phyloP scores from a whole-genome alignment of 1,140 invertebrate genomes.

The Leptestheria dahalacensis region DNA sequence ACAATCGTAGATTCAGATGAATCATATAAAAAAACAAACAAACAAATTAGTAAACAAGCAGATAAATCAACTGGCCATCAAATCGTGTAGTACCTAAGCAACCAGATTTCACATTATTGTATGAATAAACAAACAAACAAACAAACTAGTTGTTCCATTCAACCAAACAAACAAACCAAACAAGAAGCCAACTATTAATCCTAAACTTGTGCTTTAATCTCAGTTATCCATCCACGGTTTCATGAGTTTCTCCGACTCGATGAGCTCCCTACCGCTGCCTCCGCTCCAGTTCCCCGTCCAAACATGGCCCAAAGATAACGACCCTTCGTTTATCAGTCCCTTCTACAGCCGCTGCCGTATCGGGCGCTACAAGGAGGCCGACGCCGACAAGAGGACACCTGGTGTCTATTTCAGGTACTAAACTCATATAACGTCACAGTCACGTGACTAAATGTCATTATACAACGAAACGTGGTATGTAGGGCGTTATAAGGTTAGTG shows the following conservation, averaged over 20 bases:
- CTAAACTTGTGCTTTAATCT: too few relatives aligned
- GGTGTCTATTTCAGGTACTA: constrained; percentile 50
- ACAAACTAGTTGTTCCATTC: too few relatives aligned
- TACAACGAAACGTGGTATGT: background rate
- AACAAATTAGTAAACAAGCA: too few relatives aligned
- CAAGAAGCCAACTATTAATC: too few relatives aligned
- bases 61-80: too few relatives aligned
- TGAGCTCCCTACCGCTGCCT: constrained; percentile 57
- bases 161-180: too few relatives aligned
- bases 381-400: constrained; percentile 41
- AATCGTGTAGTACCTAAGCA: too few relatives aligned
- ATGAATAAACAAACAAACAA: too few relatives aligned
- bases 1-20: too few relatives aligned
- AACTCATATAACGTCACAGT: background rate
- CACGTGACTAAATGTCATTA: background rate
- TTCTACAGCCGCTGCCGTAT: constrained; percentile 78
- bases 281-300: constrained; percentile 68
- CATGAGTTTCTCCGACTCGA: constrained; percentile 80
- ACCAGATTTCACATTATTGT: too few relatives aligned
- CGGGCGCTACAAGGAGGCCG: constrained; percentile 30
- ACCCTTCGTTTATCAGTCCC: constrained; percentile 84
- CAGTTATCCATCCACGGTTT: constrained; percentile 74
- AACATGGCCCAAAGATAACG: constrained; percentile 68
- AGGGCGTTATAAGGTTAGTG: too few relatives aligned
- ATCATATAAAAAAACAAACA: too few relatives aligned